These are phyloP conservation scores for Cygnus buccinator DNA, from an alignment of 2,113 vertebrate species.

Conservation along the genomic window DNA sequence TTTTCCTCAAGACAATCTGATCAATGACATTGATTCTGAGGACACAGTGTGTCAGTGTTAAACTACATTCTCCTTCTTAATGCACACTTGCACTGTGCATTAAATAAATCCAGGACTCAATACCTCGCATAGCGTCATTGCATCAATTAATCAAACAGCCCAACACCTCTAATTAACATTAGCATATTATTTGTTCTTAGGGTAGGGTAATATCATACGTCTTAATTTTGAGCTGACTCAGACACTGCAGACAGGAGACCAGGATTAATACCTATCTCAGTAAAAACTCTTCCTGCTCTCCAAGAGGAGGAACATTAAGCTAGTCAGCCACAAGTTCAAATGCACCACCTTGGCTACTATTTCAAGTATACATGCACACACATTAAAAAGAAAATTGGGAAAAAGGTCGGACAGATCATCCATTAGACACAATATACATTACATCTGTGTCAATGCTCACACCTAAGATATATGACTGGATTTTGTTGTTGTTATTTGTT, in stretches of 20 bases:
- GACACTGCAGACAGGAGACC: neutral
- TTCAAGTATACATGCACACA: neutral
- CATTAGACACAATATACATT: neutral
- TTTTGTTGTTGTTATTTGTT: too few relatives aligned
- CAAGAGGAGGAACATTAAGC: neutral
- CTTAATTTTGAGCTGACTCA: neutral
- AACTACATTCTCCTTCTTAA: constrained; percentile 22
- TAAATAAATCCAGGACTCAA: constrained; percentile 19
- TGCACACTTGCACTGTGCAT: neutral
- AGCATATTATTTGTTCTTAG: neutral
- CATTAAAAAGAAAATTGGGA: neutral
- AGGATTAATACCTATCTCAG: neutral
- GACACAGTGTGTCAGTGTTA: neutral
- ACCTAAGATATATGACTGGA: neutral
- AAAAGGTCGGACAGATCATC: neutral
- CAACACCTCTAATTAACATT: constrained; percentile 1
- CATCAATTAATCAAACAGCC: constrained; percentile 20
- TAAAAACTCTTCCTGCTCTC: neutral
- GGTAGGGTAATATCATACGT: neutral
- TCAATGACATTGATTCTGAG: constrained; percentile 52
- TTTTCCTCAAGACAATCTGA: constrained; percentile 5
- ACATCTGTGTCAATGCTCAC: neutral
- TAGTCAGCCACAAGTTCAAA: neutral
- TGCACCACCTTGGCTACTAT: neutral
- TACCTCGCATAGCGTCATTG: neutral